These are phyloP conservation scores for Pteropus rufus DNA, from an alignment of 2,797 vertebrate genomes.

Conservation along the genomic window DNA sequence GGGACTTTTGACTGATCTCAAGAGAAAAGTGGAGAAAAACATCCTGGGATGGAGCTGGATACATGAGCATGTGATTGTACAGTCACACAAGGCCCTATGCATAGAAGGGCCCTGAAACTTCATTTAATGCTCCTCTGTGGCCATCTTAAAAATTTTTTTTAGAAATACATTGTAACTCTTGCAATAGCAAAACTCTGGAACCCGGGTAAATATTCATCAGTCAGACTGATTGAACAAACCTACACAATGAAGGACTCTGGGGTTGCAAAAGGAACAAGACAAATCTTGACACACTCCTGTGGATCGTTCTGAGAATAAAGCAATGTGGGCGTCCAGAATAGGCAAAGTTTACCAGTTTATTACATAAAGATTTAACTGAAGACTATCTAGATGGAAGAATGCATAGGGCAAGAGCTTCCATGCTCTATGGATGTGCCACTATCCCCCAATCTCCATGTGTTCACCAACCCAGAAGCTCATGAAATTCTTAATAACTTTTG, in stretches of 20 bases:
- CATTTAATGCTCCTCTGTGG: neutral
- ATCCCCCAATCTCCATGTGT: neutral
- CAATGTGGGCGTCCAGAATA: neutral
- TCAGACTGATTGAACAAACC: neutral
- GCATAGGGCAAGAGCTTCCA: neutral
- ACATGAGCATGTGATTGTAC: neutral
- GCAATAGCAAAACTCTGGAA: neutral
- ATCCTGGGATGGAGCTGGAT: neutral
- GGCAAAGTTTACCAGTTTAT: neutral
- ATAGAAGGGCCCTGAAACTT: neutral
- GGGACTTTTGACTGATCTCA: neutral
- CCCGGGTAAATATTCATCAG: neutral
- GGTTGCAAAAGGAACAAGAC: neutral
- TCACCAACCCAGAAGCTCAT: neutral
- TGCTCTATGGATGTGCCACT: neutral
- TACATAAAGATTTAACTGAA: neutral
- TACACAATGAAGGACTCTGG: neutral
- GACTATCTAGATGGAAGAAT: neutral
- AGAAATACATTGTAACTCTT: neutral
- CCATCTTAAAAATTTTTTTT: neutral
- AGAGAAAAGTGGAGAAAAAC: neutral
- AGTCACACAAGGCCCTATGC: neutral
- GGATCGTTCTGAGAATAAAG: neutral
- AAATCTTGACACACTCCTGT: neutral
- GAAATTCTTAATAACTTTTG: neutral